Evolutionary conservation across 2,113 vertebrate genomes (phyloP).

Genomic region (Pandion haliaetus): DNA sequence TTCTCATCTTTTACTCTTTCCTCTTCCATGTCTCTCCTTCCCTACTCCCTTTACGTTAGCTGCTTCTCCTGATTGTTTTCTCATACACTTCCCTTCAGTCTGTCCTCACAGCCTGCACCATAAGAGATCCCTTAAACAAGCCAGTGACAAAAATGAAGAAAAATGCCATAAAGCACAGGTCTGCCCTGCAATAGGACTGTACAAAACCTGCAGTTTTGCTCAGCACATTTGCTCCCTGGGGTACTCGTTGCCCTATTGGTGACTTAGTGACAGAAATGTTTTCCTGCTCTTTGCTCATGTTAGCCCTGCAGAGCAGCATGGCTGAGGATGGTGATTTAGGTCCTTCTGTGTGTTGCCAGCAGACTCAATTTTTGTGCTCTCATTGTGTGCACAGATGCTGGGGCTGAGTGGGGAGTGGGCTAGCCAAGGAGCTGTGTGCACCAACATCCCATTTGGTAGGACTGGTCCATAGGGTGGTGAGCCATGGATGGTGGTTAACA

Average conservation of each 20-base stretch:
- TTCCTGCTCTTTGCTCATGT: background rate
- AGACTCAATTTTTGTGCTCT: rapidly evolving
- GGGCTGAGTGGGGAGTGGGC: background rate
- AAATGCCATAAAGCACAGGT: background rate
- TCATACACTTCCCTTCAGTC: background rate
- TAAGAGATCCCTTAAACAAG: background rate
- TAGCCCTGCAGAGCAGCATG: background rate
- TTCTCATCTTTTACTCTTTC: background rate
- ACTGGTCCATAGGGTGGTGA: background rate
- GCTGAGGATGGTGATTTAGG: background rate
- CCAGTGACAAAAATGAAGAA: background rate
- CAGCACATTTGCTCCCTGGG: background rate
- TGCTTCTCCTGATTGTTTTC: background rate
- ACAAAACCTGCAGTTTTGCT: background rate
- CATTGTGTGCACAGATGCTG: background rate
- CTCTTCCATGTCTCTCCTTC: background rate
- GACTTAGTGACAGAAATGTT: background rate
- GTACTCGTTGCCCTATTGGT: background rate
- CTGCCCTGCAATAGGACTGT: background rate
- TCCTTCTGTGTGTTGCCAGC: background rate
- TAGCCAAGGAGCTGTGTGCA: background rate
- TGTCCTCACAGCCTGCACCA: background rate
- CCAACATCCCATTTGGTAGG: background rate
- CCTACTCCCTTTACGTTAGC: background rate
- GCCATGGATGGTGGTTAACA: background rate